Evolutionary conservation across 2,888 invertebrate genomes (phyloP), one percentile per base, ranked within the genome.

Genomic region (Drosophila atripex): DNA sequence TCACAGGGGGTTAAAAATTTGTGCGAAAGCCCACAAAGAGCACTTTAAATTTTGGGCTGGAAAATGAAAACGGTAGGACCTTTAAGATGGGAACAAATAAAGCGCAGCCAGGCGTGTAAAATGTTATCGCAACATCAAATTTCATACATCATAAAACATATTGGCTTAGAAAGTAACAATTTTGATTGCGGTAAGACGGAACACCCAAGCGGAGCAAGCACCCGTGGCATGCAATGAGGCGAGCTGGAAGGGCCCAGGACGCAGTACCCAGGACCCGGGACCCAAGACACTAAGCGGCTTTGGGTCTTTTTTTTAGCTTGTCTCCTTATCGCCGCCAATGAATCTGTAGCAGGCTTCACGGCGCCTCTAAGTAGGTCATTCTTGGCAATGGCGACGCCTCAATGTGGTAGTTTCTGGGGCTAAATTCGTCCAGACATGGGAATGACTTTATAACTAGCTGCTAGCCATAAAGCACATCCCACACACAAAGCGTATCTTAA

Each of bases 121-220:
- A 80, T 87, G 86, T 87, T 87, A 85, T 85, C 87, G 88, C 85
- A 88, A 88, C 88, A 88, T 88, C 88, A 88, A 88, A 88, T 88
- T 88, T 88, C 88, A 88, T 88, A 88, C 88, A 88, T 88, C 88
- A 88, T 88, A 88, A 88, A 88, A 88, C 88, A 88, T 88, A 88
- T 88, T 88, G 88, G 88, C 88, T 88, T 84, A 88, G 82, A 86
- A 87, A 78, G 86, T 88, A 87, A 86, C 87, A 78, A 83, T 85
- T 85, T 86, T 86, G 86, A 85, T 86, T 84, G 85, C 82, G 86
- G 83, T 82, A 80, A 78, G 60, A 74, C 84, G 75, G 78, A 41
- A 60, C 78, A 75, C 73, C 80, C 69, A 63, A 64, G 47, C 71
- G 56, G 66, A 60, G 51, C 71, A 79, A 76, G 66, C 73, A 75